Evolutionary conservation across 2,888 invertebrate species (phyloP), one percentile per base, ranked within the genome.

Genomic region (Phortica magna): DNA sequence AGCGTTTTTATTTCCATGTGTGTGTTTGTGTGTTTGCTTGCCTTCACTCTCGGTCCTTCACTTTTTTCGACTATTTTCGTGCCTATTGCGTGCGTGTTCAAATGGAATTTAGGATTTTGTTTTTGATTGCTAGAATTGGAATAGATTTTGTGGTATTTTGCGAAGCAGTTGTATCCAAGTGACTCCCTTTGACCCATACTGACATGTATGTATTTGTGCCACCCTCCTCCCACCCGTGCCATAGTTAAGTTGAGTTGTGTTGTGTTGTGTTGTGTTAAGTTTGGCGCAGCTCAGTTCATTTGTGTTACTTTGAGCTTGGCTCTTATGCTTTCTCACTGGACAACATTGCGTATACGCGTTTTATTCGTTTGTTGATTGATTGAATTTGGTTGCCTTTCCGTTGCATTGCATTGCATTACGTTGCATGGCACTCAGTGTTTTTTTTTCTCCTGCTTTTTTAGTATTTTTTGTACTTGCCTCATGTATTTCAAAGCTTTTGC

Each of bases 81-180:
- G 61, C 10, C 19, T 17, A 19, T 17, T 61, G 61, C 22, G 61
- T 22, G 19, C 22, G 61, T 61, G 22, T 83, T 83, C 88, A 88
- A 89, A 89, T 89, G 88, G 89, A 88, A 89, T 89, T 89, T 87
- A 83, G 85, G 89, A 90, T 89, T 90, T 89, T 82, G 80, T 81
- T 82, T 82, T 77, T 89, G 88, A 89, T 89, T 89, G 89, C 86
- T 53, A 71, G 88, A 88, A 88, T 88, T 84, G 85, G 88, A 87
- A 89, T 89, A 86, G 88, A 89, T 89, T 86, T 86, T 87, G 88
- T 83, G 86, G 89, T 89, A 88, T 88, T 89, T 86, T 82, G 31
- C 81, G 82, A 89, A 88, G 88, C 83, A 85, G 80, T 83, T 84
- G 82, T 57, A 41, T 39, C 9, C 61, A 17, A 19, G 12, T 22